These are phyloP conservation scores for Gavialis gangeticus DNA, from an alignment of 2,113 vertebrate species.

Conservation along the genomic window DNA sequence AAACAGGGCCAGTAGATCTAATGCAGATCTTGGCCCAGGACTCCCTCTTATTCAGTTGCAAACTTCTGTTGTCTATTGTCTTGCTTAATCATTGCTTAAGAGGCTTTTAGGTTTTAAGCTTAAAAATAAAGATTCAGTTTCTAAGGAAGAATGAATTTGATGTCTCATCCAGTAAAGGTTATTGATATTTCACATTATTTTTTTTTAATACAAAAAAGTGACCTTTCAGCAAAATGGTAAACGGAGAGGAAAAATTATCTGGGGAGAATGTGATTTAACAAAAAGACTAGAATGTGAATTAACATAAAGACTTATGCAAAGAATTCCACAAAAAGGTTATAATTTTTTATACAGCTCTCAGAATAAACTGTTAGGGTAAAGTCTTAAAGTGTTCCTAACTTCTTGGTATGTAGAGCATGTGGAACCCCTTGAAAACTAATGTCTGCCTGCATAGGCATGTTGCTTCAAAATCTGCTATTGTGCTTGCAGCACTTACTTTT, in stretches of 20 bases:
- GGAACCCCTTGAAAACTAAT: background rate
- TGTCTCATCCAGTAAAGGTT: background rate
- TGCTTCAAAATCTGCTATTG: background rate
- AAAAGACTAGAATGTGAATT: background rate
- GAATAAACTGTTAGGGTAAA: background rate
- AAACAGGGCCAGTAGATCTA: background rate
- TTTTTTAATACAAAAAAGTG: background rate
- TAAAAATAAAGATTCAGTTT: background rate
- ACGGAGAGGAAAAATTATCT: background rate
- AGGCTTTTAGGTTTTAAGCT: background rate
- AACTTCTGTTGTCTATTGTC: too few species aligned
- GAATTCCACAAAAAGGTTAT: background rate
- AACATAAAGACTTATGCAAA: background rate
- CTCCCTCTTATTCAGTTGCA: background rate
- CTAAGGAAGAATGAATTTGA: background rate
- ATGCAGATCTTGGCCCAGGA: background rate
- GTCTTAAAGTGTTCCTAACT: background rate
- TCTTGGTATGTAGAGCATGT: fast-evolving
- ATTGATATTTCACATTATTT: background rate
- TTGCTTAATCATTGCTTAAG: background rate
- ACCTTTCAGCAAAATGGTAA: background rate
- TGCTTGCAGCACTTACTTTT: background rate
- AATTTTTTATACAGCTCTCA: background rate
- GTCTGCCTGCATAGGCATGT: background rate
- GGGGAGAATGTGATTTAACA: background rate